phyloP scores from a whole-genome alignment of 2,113 vertebrate species.

The Dermatemys mawii region DNA sequence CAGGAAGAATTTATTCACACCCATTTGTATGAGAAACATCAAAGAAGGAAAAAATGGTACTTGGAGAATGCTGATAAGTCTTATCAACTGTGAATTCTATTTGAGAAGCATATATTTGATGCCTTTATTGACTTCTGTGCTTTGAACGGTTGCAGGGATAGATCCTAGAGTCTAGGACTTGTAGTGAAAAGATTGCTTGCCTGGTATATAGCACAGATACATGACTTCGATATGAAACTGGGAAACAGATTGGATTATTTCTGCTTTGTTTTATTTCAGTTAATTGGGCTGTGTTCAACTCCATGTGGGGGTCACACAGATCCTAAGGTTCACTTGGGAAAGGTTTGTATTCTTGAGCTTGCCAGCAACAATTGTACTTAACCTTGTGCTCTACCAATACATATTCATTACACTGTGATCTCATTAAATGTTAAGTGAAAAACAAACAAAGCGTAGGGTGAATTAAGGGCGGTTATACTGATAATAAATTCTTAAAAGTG shows the following conservation, averaged over 20 bases:
- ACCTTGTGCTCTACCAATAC: background rate
- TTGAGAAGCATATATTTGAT: background rate
- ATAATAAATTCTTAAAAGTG: background rate
- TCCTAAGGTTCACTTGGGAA: background rate
- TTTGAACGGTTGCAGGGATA: background rate
- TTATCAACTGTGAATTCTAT: background rate
- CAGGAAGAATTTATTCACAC: slow-evolving; percentile 4
- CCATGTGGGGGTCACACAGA: background rate
- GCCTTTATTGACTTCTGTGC: background rate
- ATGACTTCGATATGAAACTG: background rate
- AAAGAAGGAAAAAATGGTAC: slow-evolving; percentile 4
- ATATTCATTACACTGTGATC: slow-evolving; percentile 23
- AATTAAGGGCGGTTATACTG: slow-evolving; percentile 50
- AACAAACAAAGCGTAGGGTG: slow-evolving; percentile 20
- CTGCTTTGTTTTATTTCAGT: background rate
- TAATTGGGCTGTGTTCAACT: slow-evolving; percentile 7
- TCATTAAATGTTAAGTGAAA: slow-evolving; percentile 58
- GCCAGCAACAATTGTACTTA: background rate
- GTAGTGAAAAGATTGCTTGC: slow-evolving; percentile 6
- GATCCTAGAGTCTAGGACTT: background rate
- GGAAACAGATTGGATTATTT: background rate
- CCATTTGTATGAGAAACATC: background rate
- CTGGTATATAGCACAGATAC: background rate
- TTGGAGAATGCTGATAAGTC: slow-evolving; percentile 34
- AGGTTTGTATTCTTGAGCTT: background rate